Conservation (phyloP, 2,113 vertebrate species). For the Xenotilapia leptura region DNA sequence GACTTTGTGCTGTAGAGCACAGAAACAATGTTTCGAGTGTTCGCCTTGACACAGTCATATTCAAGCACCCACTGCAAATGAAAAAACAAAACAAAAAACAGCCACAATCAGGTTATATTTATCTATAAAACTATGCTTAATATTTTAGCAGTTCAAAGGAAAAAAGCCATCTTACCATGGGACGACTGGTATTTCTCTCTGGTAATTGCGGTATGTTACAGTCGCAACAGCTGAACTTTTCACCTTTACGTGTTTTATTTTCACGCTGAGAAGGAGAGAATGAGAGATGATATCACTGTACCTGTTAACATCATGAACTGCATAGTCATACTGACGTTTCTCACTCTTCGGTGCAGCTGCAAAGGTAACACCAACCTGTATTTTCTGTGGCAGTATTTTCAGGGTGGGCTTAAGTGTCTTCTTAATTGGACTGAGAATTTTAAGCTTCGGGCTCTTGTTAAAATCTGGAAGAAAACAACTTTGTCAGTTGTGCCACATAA, state of each 20-base stretch:
- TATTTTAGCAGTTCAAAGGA: not conserved
- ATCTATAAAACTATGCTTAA: not conserved
- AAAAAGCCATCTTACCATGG: not conserved
- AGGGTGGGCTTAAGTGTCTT: not conserved
- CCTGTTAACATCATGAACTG: not conserved
- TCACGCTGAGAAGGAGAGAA: not conserved
- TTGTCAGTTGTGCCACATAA: not conserved
- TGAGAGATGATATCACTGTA: not conserved
- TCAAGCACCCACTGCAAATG: constrained; percentile 46
- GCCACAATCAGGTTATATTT: not conserved
- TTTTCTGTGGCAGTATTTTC: not conserved
- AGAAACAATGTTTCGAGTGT: not conserved
- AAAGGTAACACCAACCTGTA: not conserved
- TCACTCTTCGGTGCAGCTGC: not conserved
- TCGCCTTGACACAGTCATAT: not conserved
- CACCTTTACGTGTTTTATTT: accelerated
- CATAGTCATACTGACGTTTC: not conserved
- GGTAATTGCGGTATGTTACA: accelerated
- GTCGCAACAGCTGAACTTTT: not conserved
- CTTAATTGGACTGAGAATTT: not conserved
- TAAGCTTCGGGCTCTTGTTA: not conserved
- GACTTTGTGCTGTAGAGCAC: not conserved
- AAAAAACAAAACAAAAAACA: not conserved
- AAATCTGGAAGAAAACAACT: constrained; percentile 19
- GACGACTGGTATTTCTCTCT: not conserved